A percentile compares a stretch with the other conserved stretches of the same genome.
These are phyloP conservation scores for rat (Rattus norvegicus) DNA, from an alignment of 2,113 vertebrate genomes.

Conservation along the genomic window GRCr8 NC_086021.1:39862501-39863000, in stretches of 20 bases:
- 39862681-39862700: background rate
- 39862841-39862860: background rate
- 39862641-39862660: background rate
- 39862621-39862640: background rate
- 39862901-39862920: background rate
- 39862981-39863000: too few relatives aligned
- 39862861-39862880: background rate
- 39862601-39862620: background rate
- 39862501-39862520: background rate
- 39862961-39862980: background rate
- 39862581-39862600: conserved; percentile 20
- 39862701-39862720: background rate
- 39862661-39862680: background rate
- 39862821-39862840: background rate
- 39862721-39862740: background rate
- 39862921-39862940: background rate
- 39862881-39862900: background rate
- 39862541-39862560: background rate
- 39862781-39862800: background rate
- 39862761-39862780: background rate
- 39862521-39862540: background rate
- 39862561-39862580: background rate
- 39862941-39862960: background rate
- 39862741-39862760: background rate
- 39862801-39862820: background rate